phyloP scores from a whole-genome alignment of 1,140 invertebrate species.

The Meloidogyne chitwoodi region DNA sequence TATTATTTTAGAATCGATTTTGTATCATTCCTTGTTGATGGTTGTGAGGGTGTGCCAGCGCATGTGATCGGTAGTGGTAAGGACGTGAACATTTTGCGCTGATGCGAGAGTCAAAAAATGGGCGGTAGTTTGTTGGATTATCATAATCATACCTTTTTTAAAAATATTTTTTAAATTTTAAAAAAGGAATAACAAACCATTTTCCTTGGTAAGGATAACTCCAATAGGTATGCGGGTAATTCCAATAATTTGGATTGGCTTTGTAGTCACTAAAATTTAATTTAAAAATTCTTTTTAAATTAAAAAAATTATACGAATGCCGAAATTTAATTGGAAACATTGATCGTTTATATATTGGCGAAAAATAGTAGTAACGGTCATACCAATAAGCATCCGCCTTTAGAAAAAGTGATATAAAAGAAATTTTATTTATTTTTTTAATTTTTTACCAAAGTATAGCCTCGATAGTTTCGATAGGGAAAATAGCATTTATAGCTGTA shows the following conservation, averaged over 20 bases:
- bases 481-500: slow-evolving; percentile 15
- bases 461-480: slow-evolving; percentile 20
- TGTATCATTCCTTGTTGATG: slow-evolving; percentile 8
- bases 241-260: slow-evolving; percentile 24
- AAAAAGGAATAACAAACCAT: neutral
- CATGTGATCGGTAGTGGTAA: slow-evolving; percentile 17
- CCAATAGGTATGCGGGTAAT: slow-evolving; percentile 24
- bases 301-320: neutral
- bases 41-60: slow-evolving; percentile 1
- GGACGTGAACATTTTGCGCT: neutral
- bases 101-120: slow-evolving; percentile 3
- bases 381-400: slow-evolving; percentile 25
- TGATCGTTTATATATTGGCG: slow-evolving; percentile 18
- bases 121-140: slow-evolving; percentile 21
- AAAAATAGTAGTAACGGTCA: slow-evolving; percentile 24
- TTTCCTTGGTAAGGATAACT: slow-evolving; percentile 19
- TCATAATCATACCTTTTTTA: slow-evolving; percentile 23
- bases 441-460: slow-evolving; percentile 10
- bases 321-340: slow-evolving; percentile 16
- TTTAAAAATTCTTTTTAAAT: neutral
- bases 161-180: neutral
- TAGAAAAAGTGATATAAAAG: neutral
- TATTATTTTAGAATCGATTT: slow-evolving; percentile 7
- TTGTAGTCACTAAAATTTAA: slow-evolving; percentile 14
- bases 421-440: too few species aligned